Evolutionary conservation across 2,113 vertebrate genomes (phyloP).

Genomic region (Acinonyx jubatus): DNA sequence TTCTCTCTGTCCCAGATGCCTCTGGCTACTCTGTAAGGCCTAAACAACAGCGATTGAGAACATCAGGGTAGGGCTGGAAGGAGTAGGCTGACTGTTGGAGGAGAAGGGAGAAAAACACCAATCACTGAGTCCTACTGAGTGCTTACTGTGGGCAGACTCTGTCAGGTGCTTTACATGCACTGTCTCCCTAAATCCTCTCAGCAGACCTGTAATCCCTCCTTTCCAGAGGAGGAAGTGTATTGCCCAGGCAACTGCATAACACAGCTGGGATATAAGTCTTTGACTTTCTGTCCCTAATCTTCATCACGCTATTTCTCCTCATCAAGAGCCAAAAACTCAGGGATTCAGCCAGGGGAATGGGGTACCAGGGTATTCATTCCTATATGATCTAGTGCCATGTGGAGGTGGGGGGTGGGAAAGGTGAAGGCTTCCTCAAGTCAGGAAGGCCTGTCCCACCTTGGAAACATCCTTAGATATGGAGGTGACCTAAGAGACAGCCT

Average conservation of each 20-base stretch:
- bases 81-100: neutral
- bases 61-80: neutral
- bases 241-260: neutral
- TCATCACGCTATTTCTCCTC: neutral
- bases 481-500: neutral
- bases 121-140: neutral
- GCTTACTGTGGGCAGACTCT: neutral
- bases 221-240: neutral
- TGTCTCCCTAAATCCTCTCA: neutral
- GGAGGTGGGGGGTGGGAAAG: neutral
- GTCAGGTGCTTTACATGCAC: neutral
- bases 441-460: neutral
- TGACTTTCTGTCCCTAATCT: slow-evolving; percentile 32
- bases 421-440: neutral
- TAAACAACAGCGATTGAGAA: slow-evolving; percentile 48
- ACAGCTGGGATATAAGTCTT: neutral
- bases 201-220: neutral
- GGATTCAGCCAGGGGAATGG: neutral
- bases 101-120: neutral
- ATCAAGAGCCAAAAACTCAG: neutral
- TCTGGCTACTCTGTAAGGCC: slow-evolving; percentile 53
- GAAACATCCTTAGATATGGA: neutral
- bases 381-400: neutral
- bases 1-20: slow-evolving; percentile 63
- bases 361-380: neutral